A percentile compares a stretch with the other conserved stretches of the same genome.
phyloP scores from a whole-genome alignment of 92 coral and sea anemone genomes.

The Micromussa lordhowensis region DNA sequence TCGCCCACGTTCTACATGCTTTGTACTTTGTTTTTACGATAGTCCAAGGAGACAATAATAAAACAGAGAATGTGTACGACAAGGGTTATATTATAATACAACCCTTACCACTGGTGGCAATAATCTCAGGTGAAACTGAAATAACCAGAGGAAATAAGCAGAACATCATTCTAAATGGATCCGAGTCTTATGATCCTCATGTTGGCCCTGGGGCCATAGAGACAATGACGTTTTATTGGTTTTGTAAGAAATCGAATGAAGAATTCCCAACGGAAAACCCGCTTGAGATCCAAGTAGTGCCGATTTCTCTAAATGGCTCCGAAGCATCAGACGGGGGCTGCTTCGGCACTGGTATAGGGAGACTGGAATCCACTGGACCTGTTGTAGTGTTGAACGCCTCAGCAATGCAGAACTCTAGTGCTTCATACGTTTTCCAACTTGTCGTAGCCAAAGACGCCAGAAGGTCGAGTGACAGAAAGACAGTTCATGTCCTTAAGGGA shows the following conservation, averaged over 20 bases:
- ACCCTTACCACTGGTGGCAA: constrained; percentile 43
- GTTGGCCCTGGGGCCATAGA: constrained; percentile 32
- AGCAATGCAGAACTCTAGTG: constrained; percentile 7
- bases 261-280: constrained; percentile 14
- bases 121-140: constrained; percentile 55
- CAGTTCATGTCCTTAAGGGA: constrained; percentile 50
- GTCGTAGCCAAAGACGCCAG: constrained; percentile 48
- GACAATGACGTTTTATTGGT: constrained; percentile 25
- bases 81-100: constrained; percentile 46
- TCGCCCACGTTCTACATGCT: background rate
- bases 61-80: constrained; percentile 14
- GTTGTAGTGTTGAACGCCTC: constrained; percentile 38
- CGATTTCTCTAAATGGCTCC: background rate
- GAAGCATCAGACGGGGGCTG: constrained; percentile 45
- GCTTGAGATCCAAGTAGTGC: constrained; percentile 4
- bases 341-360: constrained; percentile 59
- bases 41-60: constrained; percentile 12
- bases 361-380: constrained; percentile 21
- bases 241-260: constrained; percentile 26
- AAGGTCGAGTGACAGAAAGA: constrained; percentile 27
- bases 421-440: constrained; percentile 29
- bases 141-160: constrained; percentile 56
- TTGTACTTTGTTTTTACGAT: constrained; percentile 6
- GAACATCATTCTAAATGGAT: constrained; percentile 39
- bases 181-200: constrained; percentile 60